Evolutionary conservation across 2,797 vertebrate species (phyloP), one percentile per base, ranked within the genome.

Genomic region (Micrastur ruficollis): DNA sequence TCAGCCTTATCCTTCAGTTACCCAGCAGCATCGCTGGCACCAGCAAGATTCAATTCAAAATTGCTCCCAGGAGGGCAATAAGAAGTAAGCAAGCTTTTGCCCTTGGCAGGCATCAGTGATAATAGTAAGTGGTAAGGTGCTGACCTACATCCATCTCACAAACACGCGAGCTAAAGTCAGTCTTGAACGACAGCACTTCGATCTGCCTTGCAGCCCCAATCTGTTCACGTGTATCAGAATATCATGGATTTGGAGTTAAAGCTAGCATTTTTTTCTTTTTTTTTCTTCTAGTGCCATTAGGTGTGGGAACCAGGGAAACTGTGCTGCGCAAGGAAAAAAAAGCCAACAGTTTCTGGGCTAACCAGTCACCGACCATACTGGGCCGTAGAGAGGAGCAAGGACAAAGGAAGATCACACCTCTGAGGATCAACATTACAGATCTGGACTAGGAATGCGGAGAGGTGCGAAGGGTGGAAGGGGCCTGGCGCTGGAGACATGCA

Each of bases 121-220:
- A 91, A 88, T 23, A 42, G 59, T 66, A 73, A 91, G 76, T 86
- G 58, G 38, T 86, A 49, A 87, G 76, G 47, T 46, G 34, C 80
- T 90, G 95, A 94, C 93, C 93, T 79, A 79, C 76, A 94, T 96
- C 87, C 58, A 72, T 90, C 82, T 75, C 73, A 68, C 31, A 81
- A 83, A 44, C 63, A 49, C 11, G 5, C 9, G 31, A 92, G 40
- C 62, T 63, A 22, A 86, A 72, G 63, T 11, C 71, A 94, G 46
- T 61, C 65, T 36, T 19, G 40, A 62, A 74, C 8, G 12, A 27
- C 75, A 90, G 46, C 85, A 61, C 50, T 85, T 52, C 2, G 5
- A 13, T 70, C 47, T 32, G 29, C n/a, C 44, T 63, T 71, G 58
- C 85, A 78, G 75, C 19, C 47, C 52, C 32, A 21, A 14, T 1